Conservation (phyloP, 2,888 invertebrate genomes). For the Melikaiella ostensackeni region DNA sequence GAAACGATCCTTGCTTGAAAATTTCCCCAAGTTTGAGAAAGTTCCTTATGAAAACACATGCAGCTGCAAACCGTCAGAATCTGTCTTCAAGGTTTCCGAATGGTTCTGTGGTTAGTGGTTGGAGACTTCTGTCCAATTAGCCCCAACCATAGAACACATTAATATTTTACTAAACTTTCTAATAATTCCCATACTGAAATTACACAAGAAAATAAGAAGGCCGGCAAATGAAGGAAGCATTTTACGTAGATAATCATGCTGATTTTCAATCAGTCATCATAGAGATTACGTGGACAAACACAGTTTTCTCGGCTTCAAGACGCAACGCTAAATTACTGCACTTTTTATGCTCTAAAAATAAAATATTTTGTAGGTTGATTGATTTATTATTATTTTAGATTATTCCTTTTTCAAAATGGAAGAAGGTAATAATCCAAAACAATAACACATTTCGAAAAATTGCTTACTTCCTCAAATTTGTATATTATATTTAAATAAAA, state of each 20-base stretch:
- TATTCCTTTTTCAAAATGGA: no score
- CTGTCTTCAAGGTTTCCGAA: constrained; percentile 25
- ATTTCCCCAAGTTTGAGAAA: constrained; percentile 17
- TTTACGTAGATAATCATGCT: constrained; percentile 16
- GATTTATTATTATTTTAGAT: no score
- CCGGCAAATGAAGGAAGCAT: neutral
- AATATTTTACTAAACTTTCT: constrained; percentile 8
- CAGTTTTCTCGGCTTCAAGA: neutral
- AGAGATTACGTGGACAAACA: neutral
- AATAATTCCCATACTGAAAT: constrained; percentile 30
- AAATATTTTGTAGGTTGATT: no score
- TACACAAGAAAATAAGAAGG: constrained; percentile 21
- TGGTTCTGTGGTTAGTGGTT: neutral
- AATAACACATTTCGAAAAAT: no score
- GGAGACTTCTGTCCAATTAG: constrained; percentile 4
- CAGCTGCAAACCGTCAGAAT: constrained; percentile 6
- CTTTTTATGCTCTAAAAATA: neutral
- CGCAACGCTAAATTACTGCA: neutral
- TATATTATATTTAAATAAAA: no score
- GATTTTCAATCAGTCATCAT: constrained; percentile 19
- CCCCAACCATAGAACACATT: neutral
- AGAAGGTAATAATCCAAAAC: no score
- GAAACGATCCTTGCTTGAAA: constrained; percentile 1
- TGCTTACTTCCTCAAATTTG: no score
- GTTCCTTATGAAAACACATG: constrained; percentile 25